A percentile compares a stretch with the other conserved stretches of the same genome.
Conservation (phyloP, 1,140 invertebrate genomes). For the Drosophila sp. region DNA sequence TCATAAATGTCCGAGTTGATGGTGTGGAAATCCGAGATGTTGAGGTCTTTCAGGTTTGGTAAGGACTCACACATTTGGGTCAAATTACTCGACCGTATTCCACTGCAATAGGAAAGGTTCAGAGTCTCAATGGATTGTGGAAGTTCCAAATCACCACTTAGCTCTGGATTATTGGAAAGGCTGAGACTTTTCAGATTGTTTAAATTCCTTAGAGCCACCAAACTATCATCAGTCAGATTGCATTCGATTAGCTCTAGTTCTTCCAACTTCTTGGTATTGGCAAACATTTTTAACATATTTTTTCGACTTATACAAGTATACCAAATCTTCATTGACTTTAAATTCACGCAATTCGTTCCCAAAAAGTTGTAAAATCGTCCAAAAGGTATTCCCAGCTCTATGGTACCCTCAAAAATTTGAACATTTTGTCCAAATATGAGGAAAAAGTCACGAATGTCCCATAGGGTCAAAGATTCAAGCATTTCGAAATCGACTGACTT, state of each 20-base stretch:
- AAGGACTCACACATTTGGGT: neutral
- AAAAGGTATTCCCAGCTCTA: constrained; percentile 2
- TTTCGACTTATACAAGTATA: neutral
- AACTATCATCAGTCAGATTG: neutral
- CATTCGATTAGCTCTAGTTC: constrained; percentile 21
- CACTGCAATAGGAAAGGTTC: constrained; percentile 10
- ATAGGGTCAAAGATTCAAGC: constrained; percentile 44
- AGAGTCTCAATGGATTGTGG: constrained; percentile 30
- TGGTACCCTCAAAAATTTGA: constrained; percentile 21
- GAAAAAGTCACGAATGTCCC: constrained; percentile 65
- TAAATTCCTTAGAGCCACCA: constrained; percentile 24
- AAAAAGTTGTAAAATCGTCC: constrained; percentile 47
- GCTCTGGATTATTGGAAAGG: constrained; percentile 20
- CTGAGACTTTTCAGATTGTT: constrained; percentile 32
- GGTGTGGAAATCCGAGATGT: constrained; percentile 8
- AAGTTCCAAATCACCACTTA: constrained; percentile 28
- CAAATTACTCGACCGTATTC: neutral
- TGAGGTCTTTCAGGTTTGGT: constrained; percentile 32
- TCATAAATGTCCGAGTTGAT: neutral
- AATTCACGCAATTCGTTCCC: constrained; percentile 36
- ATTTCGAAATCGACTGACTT: constrained; percentile 18
- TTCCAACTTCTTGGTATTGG: constrained; percentile 21
- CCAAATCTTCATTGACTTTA: constrained; percentile 34
- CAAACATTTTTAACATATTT: constrained; percentile 37
- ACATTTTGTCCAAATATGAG: constrained; percentile 45